Percentiles rank a stretch among this genome's conserved stretches.
phyloP scores from a whole-genome alignment of 2,888 invertebrate species.

The Molanna angustata region DNA sequence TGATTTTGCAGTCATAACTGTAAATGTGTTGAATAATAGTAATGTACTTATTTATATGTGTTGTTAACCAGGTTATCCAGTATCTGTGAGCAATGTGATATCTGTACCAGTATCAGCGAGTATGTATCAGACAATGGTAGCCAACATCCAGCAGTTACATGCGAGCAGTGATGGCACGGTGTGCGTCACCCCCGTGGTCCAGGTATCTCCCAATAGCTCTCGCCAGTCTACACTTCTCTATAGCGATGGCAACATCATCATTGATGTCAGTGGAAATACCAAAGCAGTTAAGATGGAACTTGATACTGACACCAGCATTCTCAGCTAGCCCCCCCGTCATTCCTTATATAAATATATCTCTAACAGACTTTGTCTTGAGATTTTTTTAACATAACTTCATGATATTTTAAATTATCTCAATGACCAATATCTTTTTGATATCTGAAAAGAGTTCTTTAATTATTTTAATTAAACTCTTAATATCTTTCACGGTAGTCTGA shows the following conservation, averaged over 20 bases:
- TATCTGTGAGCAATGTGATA: constrained; percentile 90
- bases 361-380: no score
- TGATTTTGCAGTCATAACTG: neutral
- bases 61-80: constrained; percentile 65
- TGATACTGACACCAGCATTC: constrained; percentile 15
- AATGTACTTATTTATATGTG: neutral
- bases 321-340: constrained; percentile 15
- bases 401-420: no score
- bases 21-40: neutral
- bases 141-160: constrained; percentile 78
- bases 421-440: no score
- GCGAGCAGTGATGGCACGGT: constrained; percentile 74
- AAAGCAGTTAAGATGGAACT: constrained; percentile 25
- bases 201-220: constrained; percentile 56
- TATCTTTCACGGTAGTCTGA: neutral
- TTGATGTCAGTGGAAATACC: constrained; percentile 23
- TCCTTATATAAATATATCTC: no score
- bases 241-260: constrained; percentile 27
- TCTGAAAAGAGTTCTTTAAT: no score
- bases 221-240: constrained; percentile 19
- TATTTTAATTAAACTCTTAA: no score
- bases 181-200: constrained; percentile 80
- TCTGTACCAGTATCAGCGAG: constrained; percentile 93
- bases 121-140: constrained; percentile 96
- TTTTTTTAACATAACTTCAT: no score